phyloP scores from a whole-genome alignment of 2,113 vertebrate species.

The Syrmaticus mikado region DNA sequence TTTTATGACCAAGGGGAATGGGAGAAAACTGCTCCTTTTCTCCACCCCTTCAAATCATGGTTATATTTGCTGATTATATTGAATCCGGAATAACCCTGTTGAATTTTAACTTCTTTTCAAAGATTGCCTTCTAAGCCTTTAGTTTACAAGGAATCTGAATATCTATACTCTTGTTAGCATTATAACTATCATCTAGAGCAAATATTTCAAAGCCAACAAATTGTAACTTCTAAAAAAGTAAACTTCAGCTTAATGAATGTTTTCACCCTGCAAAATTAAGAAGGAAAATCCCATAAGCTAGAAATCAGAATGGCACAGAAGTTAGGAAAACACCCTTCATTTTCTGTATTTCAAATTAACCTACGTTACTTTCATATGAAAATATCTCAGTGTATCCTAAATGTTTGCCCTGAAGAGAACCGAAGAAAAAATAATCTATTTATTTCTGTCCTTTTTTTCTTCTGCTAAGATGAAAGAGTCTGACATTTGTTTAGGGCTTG shows the following conservation, averaged over 20 bases:
- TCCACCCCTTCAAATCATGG: slow-evolving; percentile 57
- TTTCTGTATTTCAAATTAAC: background rate
- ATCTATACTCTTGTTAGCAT: slow-evolving; percentile 40
- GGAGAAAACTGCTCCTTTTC: slow-evolving; percentile 51
- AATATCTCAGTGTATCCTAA: background rate
- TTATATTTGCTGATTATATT: slow-evolving; percentile 65
- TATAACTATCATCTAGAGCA: slow-evolving; percentile 27
- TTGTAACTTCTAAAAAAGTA: background rate
- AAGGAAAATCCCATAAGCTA: background rate
- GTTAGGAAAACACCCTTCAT: background rate
- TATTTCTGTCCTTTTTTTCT: slow-evolving; percentile 55
- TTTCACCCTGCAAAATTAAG: background rate
- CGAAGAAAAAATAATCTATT: slow-evolving; percentile 44
- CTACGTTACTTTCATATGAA: background rate
- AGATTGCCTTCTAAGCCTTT: slow-evolving; percentile 26
- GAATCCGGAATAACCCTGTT: slow-evolving; percentile 63
- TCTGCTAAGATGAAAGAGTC: slow-evolving; percentile 76
- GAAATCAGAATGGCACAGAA: background rate
- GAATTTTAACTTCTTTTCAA: slow-evolving; percentile 73
- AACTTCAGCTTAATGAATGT: background rate
- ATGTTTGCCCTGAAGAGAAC: background rate
- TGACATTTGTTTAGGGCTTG: slow-evolving; percentile 83
- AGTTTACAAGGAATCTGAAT: slow-evolving; percentile 44
- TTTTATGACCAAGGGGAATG: slow-evolving; percentile 70
- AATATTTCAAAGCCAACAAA: slow-evolving; percentile 32